Percentiles rank a stretch among this genome's conserved stretches.
phyloP scores from a whole-genome alignment of 1,140 invertebrate genomes.

The Trialeurodes vaporariorum region DNA sequence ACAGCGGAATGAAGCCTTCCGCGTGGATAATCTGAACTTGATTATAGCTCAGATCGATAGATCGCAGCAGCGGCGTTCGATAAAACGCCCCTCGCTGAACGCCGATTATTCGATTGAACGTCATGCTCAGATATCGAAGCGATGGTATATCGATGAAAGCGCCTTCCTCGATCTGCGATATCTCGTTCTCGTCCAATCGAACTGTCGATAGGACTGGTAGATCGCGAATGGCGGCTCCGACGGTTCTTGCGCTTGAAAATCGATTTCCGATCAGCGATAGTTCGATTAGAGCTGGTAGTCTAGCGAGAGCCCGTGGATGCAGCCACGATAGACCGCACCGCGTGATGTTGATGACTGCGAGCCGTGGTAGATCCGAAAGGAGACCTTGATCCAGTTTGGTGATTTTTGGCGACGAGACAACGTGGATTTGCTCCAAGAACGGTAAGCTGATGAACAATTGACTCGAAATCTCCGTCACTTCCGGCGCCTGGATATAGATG shows the following conservation, averaged over 20 bases:
- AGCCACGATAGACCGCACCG: slow-evolving; percentile 65
- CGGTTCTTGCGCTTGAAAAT: slow-evolving; percentile 59
- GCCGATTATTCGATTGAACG: slow-evolving; percentile 50
- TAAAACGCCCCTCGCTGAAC: slow-evolving; percentile 60
- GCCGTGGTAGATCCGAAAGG: slow-evolving; percentile 56
- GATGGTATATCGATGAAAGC: slow-evolving; percentile 67
- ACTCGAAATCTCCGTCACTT: slow-evolving; percentile 52
- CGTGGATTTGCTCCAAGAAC: slow-evolving; percentile 58
- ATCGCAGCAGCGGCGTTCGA: slow-evolving; percentile 54
- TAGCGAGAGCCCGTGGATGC: slow-evolving; percentile 58
- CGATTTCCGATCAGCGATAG: slow-evolving; percentile 56
- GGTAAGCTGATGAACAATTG: slow-evolving; percentile 58
- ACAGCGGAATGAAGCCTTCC: slow-evolving; percentile 57
- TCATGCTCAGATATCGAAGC: slow-evolving; percentile 53
- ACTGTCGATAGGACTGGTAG: slow-evolving; percentile 54
- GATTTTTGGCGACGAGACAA: slow-evolving; percentile 52
- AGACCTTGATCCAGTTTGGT: slow-evolving; percentile 54
- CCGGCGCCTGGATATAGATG: slow-evolving; percentile 42
- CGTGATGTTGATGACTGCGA: slow-evolving; percentile 61
- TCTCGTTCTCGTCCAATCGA: slow-evolving; percentile 54
- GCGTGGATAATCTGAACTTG: slow-evolving; percentile 61
- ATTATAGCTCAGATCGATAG: slow-evolving; percentile 66
- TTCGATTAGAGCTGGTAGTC: slow-evolving; percentile 56
- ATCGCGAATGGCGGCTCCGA: slow-evolving; percentile 61
- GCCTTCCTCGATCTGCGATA: slow-evolving; percentile 55